phyloP scores from a whole-genome alignment of 2,888 invertebrate species.

The Julus scandinavius region DNA sequence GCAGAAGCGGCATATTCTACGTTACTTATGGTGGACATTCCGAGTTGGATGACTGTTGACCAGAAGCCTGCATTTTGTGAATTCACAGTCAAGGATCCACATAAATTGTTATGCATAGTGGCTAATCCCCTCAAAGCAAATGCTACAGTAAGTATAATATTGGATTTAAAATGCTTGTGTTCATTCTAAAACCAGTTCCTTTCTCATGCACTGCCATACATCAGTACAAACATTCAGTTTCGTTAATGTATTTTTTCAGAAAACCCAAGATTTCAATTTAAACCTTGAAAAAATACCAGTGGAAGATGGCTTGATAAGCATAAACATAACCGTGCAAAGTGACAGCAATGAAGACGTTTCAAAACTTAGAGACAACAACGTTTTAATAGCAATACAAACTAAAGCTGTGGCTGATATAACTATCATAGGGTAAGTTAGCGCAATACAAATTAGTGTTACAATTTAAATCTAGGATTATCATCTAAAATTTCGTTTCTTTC shows the following conservation, averaged over 20 bases:
- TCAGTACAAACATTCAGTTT: too few relatives aligned
- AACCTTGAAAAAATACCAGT: conserved; percentile 50
- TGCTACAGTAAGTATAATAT: conserved; percentile 2
- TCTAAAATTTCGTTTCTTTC: neutral
- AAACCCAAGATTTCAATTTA: conserved; percentile 9
- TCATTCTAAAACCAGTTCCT: too few relatives aligned
- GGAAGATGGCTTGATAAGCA: neutral
- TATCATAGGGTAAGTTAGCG: conserved; percentile 48
- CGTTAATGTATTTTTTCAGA: neutral
- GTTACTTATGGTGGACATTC: conserved; percentile 43
- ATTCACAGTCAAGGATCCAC: neutral
- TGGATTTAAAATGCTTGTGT: too few relatives aligned
- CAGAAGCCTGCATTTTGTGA: conserved; percentile 51
- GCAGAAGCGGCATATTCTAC: conserved; percentile 52
- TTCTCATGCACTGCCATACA: too few relatives aligned
- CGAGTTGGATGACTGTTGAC: conserved; percentile 54
- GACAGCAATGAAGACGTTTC: conserved; percentile 51
- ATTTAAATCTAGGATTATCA: neutral
- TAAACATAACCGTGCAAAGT: conserved; percentile 4
- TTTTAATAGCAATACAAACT: conserved; percentile 4
- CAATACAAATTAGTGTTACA: too few relatives aligned
- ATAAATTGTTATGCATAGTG: conserved; percentile 25
- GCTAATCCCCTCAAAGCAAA: conserved; percentile 53
- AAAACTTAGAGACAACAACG: conserved; percentile 49
- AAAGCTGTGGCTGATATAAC: conserved; percentile 30